A percentile compares a stretch with the other conserved stretches of the same genome.
phyloP scores from a whole-genome alignment of 2,888 invertebrate genomes.

The Pyrocoelia pectoralis region DNA sequence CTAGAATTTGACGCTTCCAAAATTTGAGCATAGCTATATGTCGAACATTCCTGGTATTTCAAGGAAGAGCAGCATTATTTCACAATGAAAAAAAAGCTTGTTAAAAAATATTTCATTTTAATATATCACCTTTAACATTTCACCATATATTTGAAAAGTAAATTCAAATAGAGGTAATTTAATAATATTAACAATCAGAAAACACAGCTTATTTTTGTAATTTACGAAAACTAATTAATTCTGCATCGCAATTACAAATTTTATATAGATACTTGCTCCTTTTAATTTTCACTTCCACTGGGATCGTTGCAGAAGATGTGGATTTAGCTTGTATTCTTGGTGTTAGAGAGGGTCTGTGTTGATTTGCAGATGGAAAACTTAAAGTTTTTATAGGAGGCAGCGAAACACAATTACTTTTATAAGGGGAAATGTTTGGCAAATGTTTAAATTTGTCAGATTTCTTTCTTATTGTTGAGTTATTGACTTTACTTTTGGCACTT shows the following conservation, averaged over 20 bases:
- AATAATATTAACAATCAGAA: neutral
- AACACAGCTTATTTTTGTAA: neutral
- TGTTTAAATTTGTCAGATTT: constrained; percentile 23
- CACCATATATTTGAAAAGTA: no score
- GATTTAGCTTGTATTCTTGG: constrained; percentile 43
- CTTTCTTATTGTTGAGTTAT: constrained; percentile 9
- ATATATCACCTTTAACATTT: no score
- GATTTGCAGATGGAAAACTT: constrained; percentile 39
- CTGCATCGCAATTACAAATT: constrained; percentile 11
- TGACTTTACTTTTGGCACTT: constrained; percentile 38
- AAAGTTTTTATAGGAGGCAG: constrained; percentile 50
- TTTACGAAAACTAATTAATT: neutral
- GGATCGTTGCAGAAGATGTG: neutral
- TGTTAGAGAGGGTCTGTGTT: constrained; percentile 52
- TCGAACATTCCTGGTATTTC: no score
- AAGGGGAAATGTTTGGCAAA: constrained; percentile 22
- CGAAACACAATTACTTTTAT: constrained; percentile 42
- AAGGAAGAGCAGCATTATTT: no score
- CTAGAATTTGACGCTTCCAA: no score
- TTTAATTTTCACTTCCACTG: neutral
- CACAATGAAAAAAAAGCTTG: no score
- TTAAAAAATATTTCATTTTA: no score
- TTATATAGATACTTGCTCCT: neutral
- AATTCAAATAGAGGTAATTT: no score
- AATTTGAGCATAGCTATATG: no score